phyloP scores from a whole-genome alignment of 2,888 invertebrate species.

The Panzeria rudis region DNA sequence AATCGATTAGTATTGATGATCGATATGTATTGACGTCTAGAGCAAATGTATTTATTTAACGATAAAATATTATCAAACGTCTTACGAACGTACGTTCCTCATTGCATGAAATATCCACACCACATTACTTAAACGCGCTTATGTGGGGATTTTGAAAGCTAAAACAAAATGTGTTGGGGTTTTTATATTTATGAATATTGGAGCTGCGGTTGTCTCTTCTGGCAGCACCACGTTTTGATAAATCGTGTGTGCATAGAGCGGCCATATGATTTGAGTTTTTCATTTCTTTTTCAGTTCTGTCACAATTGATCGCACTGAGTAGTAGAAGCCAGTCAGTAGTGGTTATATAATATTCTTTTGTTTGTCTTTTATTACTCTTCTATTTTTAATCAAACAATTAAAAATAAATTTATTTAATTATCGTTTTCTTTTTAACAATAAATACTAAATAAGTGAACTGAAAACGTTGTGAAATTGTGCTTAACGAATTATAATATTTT shows the following conservation, averaged over 20 bases:
- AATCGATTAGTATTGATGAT: background rate
- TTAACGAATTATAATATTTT: constrained; percentile 13
- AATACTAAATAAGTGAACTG: constrained; percentile 48
- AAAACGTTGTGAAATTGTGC: constrained; percentile 57
- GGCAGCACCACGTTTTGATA: constrained; percentile 54
- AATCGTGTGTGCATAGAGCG: constrained; percentile 55
- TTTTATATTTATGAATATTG: constrained; percentile 24
- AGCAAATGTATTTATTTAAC: background rate
- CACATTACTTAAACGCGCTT: background rate
- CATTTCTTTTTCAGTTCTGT: constrained; percentile 62
- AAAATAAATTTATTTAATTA: constrained; percentile 66
- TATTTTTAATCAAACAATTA: constrained; percentile 65
- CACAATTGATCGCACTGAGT: constrained; percentile 67
- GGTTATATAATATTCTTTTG: constrained; percentile 68
- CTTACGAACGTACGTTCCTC: background rate
- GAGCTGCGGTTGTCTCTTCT: constrained; percentile 23
- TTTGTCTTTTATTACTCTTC: constrained; percentile 63
- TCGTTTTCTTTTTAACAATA: constrained; percentile 51
- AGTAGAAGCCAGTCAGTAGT: constrained; percentile 59
- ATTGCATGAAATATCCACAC: background rate
- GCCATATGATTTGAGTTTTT: constrained; percentile 63
- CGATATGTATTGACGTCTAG: constrained; percentile 11
- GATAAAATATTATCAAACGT: constrained; percentile 1
- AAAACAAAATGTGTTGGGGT: constrained; percentile 24
- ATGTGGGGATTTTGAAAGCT: constrained; percentile 30